Percentiles rank a stretch among this genome's conserved stretches.
phyloP scores from a whole-genome alignment of 2,888 invertebrate species.

The Punctoribates punctum region DNA sequence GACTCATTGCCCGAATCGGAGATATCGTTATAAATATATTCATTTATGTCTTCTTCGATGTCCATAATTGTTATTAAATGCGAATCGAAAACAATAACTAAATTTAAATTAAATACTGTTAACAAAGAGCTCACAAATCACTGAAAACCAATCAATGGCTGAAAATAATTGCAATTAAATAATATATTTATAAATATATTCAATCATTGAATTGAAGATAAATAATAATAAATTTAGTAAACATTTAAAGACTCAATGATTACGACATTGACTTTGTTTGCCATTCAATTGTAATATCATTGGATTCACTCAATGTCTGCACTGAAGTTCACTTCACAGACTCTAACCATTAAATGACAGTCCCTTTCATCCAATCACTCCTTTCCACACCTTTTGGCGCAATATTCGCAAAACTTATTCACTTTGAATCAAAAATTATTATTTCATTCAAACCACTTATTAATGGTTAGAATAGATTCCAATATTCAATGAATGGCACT shows the following conservation, averaged over 20 bases:
- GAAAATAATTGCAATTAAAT: background rate
- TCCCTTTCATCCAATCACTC: no score
- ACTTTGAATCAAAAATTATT: no score
- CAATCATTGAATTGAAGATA: background rate
- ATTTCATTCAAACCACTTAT: no score
- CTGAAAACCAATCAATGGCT: background rate
- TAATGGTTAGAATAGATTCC: no score
- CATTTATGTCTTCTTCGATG: constrained; percentile 12
- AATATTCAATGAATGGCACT: no score
- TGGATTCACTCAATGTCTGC: background rate
- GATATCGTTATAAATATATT: constrained; percentile 27
- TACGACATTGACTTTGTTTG: constrained; percentile 25
- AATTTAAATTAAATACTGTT: background rate
- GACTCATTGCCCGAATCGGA: constrained; percentile 41
- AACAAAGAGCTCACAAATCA: background rate
- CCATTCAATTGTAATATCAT: background rate
- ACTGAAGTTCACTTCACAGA: background rate
- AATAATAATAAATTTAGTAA: constrained; percentile 25
- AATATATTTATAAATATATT: background rate
- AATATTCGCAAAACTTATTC: no score
- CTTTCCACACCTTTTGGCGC: no score
- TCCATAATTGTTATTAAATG: background rate
- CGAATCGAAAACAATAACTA: constrained; percentile 7
- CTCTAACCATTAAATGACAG: no score
- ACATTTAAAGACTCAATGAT: constrained; percentile 7